Evolutionary conservation across 1,140 invertebrate genomes (phyloP).

Genomic region (Formica exsecta): DNA sequence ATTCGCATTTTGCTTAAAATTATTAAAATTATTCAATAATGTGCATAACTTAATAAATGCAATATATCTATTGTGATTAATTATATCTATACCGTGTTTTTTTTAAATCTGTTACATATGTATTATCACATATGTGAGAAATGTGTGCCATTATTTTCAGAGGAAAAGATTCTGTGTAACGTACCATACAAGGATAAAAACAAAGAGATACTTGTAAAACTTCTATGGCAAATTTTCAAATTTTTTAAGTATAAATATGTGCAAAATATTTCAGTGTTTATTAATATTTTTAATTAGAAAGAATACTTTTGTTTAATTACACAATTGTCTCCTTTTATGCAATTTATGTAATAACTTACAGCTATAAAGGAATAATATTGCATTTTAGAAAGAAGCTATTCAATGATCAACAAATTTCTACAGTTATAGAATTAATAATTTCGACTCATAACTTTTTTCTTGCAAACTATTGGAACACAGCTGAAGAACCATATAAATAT

Average conservation of each 20-base stretch:
- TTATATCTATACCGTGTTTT: background rate
- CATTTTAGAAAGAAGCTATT: conserved; percentile 77
- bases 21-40: conserved; percentile 27
- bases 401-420: conserved; percentile 76
- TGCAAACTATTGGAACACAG: conserved; percentile 70
- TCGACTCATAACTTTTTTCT: conserved; percentile 78
- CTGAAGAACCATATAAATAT: conserved; percentile 74
- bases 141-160: conserved; percentile 66
- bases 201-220: conserved; percentile 73
- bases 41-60: background rate
- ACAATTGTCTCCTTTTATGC: background rate
- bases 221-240: conserved; percentile 78
- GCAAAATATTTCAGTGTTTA: background rate
- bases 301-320: background rate
- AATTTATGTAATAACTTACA: background rate
- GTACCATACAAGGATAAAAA: conserved; percentile 49
- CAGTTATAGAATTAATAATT: conserved; percentile 78
- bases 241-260: conserved; percentile 57
- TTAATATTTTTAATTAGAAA: background rate
- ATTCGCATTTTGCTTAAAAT: background rate
- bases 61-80: background rate
- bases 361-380: background rate
- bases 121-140: background rate
- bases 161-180: conserved; percentile 66
- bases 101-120: background rate